Evolutionary conservation across 2,113 vertebrate genomes (phyloP), one percentile per base, ranked within the genome.

Genomic region (Pterocles gutturalis): DNA sequence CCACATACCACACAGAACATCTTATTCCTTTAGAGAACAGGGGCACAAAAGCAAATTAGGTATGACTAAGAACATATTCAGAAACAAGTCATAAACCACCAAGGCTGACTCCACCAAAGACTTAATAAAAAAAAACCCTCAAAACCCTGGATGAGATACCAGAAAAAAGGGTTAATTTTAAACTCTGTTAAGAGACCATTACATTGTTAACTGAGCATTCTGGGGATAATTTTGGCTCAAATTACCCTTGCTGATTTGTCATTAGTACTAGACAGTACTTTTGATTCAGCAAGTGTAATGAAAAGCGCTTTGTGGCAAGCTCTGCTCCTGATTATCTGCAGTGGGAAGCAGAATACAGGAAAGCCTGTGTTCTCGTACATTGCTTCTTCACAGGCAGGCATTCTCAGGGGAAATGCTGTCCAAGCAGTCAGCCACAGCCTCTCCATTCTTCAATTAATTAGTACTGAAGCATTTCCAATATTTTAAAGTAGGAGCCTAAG

Each of bases 261-360:
- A 69, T 75, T 90, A 91, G 64, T 13, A 93, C 38, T 83, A 94
- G 77, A 87, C 89, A 93, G 94, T 84, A 69, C 77, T 97, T 97
- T 93, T 93, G 89, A 95, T 97, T 95, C 94, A 97, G 92, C 94
- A 93, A 97, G 70, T 31, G 62, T 36, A 82, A 95, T 97, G 89
- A 97, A 97, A 95, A 93, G 89, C 65, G 76, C 92, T 97, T 97
- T 97, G 91, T 96, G 94, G 54, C 57, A 66, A 83, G 62, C 62
- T 53, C 92, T 87, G 70, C 77, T 92, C 65, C 72, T 0, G 1
- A 77, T 84, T 82, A 92, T 95, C 87, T 94, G 87, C 91, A 79
- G 96, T 96, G 91, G 95, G 97, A 97, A 95, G 91, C 94, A 92
- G 70, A 96, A 93, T 13, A 97, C 81, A 97, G 91, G 53, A 76